These are phyloP conservation scores for Fistularia commersonii DNA, from an alignment of 2,797 vertebrate species.

Conservation along the genomic window DNA sequence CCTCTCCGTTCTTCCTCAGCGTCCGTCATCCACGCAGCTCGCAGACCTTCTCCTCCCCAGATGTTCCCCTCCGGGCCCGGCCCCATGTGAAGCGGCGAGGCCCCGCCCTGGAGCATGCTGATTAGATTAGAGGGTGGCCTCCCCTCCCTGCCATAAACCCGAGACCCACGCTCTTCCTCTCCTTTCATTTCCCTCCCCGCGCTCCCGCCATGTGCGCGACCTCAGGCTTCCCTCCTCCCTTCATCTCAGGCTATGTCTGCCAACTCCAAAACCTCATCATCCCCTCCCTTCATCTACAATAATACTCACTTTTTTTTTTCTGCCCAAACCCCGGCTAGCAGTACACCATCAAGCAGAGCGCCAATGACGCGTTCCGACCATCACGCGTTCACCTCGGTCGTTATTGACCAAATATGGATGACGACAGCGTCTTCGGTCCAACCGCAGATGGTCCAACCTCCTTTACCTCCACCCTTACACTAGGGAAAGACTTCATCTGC, in stretches of 20 bases:
- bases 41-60: no score
- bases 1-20: no score
- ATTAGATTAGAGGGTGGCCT: conserved; percentile 74
- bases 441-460: no score
- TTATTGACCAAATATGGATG: no score
- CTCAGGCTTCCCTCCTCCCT: conserved; percentile 8
- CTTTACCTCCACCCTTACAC: no score
- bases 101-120: conserved; percentile 69
- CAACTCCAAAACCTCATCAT: conserved; percentile 28
- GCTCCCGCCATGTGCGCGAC: conserved; percentile 24
- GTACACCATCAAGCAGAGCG: no score
- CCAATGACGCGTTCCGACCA: no score
- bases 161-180: conserved; percentile 49
- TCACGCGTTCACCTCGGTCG: no score
- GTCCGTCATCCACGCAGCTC: no score
- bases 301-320: conserved; percentile 11
- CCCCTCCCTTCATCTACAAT: conserved; percentile 30
- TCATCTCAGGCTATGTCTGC: conserved; percentile 4
- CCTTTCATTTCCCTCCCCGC: conserved; percentile 36
- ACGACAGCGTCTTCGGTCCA: no score
- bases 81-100: conserved; percentile 44
- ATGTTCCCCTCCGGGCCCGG: no score
- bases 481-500: no score
- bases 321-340: neutral
- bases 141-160: conserved; percentile 63